Conservation (phyloP, 2,797 vertebrate species). For the Bucorvus abyssinicus region DNA sequence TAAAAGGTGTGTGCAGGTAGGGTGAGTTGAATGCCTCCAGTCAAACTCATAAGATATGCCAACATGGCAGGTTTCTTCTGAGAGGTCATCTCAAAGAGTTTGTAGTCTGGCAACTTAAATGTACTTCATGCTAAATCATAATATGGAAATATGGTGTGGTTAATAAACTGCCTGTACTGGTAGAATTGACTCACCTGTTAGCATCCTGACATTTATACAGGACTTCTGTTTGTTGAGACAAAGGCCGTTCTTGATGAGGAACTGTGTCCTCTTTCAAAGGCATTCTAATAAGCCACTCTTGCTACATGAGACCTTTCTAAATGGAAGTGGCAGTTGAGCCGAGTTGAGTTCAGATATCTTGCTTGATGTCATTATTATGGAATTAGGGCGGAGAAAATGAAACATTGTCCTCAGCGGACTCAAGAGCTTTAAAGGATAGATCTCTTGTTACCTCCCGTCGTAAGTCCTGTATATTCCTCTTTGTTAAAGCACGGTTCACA, state of each 20-base stretch:
- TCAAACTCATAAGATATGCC: background rate
- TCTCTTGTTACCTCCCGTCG: background rate
- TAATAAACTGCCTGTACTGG: background rate
- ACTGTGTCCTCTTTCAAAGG: background rate
- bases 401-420: background rate
- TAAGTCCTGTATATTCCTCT: background rate
- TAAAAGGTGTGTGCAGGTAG: background rate
- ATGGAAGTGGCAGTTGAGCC: background rate
- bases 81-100: background rate
- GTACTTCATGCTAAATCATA: background rate
- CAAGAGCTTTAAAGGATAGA: background rate
- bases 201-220: background rate
- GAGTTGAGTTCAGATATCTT: background rate
- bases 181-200: background rate
- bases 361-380: background rate
- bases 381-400: background rate
- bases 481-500: conserved; percentile 31
- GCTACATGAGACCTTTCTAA: background rate
- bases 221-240: background rate
- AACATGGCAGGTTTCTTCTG: background rate
- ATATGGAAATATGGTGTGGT: background rate
- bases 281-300: background rate
- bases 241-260: conserved; percentile 11
- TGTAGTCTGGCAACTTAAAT: background rate
- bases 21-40: background rate